phyloP scores from a whole-genome alignment of 2,113 vertebrate species.

The Heloderma charlesbogerti region DNA sequence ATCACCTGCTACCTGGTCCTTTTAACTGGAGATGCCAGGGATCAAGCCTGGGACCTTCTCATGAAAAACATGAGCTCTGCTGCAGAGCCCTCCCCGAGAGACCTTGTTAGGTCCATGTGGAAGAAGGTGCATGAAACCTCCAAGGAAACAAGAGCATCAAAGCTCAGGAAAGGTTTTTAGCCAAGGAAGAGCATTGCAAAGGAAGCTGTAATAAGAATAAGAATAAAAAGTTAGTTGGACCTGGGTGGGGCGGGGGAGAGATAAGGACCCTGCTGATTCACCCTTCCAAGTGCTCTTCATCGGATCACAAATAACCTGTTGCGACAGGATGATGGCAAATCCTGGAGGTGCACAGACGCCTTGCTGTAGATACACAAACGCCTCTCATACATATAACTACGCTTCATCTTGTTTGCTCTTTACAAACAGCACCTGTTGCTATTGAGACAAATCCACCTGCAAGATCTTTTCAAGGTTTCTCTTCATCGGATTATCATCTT shows the following conservation, averaged over 20 bases:
- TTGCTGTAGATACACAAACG: conserved; percentile 17
- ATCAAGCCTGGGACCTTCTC: background rate
- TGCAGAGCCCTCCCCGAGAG: background rate
- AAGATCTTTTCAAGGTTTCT: conserved; percentile 58
- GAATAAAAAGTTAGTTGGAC: background rate
- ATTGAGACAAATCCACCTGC: conserved; percentile 72
- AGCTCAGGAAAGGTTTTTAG: background rate
- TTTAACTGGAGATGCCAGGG: too few species aligned
- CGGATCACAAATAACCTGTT: background rate
- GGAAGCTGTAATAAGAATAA: background rate
- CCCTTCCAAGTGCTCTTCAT: background rate
- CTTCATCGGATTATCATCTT: conserved; percentile 3
- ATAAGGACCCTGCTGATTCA: conserved; percentile 48
- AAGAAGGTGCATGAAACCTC: background rate
- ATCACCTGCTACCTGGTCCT: too few species aligned
- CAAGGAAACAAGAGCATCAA: background rate
- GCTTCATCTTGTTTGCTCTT: conserved; percentile 36
- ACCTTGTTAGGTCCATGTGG: background rate
- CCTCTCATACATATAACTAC: background rate
- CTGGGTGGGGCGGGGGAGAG: rapidly evolving
- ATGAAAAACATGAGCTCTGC: background rate
- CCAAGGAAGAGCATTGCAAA: rapidly evolving
- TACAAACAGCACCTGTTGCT: conserved; percentile 68
- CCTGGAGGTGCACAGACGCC: background rate
- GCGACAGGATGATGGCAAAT: rapidly evolving